Percentiles rank a stretch among this genome's conserved stretches.
phyloP scores from a whole-genome alignment of 2,797 vertebrate species.

The Limosa lapponica region DNA sequence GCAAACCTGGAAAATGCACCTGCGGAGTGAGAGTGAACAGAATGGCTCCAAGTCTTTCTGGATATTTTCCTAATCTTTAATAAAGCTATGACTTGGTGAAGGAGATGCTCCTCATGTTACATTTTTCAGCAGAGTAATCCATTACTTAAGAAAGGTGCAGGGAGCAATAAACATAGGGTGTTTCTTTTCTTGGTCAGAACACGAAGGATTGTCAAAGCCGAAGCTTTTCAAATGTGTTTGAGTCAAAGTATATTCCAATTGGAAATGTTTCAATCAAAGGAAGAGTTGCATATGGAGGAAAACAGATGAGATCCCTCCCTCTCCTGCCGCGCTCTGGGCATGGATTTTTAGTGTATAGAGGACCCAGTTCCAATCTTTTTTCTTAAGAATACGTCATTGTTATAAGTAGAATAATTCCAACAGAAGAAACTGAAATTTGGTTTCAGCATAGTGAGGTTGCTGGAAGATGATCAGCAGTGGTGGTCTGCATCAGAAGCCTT shows the following conservation, averaged over 20 bases:
- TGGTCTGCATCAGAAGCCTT: not conserved
- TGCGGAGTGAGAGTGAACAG: not conserved
- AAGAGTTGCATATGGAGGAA: not conserved
- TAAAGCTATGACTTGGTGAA: not conserved
- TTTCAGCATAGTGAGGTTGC: not conserved
- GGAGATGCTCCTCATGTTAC: conserved; percentile 1
- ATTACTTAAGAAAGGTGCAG: not conserved
- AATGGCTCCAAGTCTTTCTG: not conserved
- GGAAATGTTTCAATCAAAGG: not conserved
- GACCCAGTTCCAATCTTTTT: not conserved
- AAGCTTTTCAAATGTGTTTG: not conserved
- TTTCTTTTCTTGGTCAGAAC: not conserved
- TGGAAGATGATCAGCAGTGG: not conserved
- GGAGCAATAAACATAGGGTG: not conserved
- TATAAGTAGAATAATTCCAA: not conserved
- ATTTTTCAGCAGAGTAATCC: not conserved
- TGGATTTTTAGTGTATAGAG: not conserved
- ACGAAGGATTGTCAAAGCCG: not conserved
- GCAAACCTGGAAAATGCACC: conserved; percentile 38
- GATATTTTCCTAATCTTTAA: conserved; percentile 20
- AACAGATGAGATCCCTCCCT: not conserved
- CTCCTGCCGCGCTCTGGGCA: not conserved
- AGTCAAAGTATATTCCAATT: not conserved
- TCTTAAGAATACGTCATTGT: not conserved
- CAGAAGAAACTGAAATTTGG: not conserved